Conservation (phyloP, 2,797 vertebrate species). For the Ataeniobius toweri region DNA sequence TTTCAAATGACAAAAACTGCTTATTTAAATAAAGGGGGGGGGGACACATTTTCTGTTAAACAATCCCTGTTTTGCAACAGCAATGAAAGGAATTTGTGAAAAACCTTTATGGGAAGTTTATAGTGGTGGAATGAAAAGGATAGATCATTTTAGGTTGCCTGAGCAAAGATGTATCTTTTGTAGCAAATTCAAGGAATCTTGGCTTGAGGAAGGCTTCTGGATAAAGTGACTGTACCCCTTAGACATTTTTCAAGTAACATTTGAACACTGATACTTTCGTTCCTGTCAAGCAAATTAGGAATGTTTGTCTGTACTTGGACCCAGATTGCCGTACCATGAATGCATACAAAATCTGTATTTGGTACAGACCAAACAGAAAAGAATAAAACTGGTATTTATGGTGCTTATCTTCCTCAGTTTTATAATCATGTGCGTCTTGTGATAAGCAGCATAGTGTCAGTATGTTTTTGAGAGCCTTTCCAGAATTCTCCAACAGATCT, state of each 20-base stretch:
- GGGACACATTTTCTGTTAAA: slow-evolving; percentile 5
- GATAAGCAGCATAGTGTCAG: slow-evolving; percentile 40
- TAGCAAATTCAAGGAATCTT: slow-evolving; percentile 10
- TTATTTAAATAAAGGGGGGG: slow-evolving; percentile 19
- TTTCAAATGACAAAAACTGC: slow-evolving; percentile 52
- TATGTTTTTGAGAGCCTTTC: slow-evolving; percentile 38
- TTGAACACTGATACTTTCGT: too few species aligned
- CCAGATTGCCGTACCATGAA: slow-evolving; percentile 44
- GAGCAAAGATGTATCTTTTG: slow-evolving; percentile 37
- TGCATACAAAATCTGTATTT: slow-evolving; percentile 34
- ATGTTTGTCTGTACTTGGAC: slow-evolving; percentile 30
- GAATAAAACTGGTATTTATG: slow-evolving; percentile 6
- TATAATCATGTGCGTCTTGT: slow-evolving; percentile 34
- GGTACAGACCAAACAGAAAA: slow-evolving; percentile 32
- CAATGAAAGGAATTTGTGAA: slow-evolving; percentile 20
- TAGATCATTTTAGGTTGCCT: slow-evolving; percentile 19
- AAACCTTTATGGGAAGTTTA: slow-evolving; percentile 21
- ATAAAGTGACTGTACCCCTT: slow-evolving; percentile 2
- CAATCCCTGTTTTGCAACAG: slow-evolving; percentile 16
- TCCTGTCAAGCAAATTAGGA: slow-evolving; percentile 26
- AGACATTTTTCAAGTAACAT: not conserved
- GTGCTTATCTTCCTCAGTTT: slow-evolving; percentile 31
- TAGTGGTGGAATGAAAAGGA: slow-evolving; percentile 3
- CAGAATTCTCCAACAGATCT: slow-evolving; percentile 48
- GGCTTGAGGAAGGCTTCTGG: slow-evolving; percentile 6